Base-by-base conservation (phyloP, 2,113 vertebrate species). In the Sminthopsis crassicaudata region DNA sequence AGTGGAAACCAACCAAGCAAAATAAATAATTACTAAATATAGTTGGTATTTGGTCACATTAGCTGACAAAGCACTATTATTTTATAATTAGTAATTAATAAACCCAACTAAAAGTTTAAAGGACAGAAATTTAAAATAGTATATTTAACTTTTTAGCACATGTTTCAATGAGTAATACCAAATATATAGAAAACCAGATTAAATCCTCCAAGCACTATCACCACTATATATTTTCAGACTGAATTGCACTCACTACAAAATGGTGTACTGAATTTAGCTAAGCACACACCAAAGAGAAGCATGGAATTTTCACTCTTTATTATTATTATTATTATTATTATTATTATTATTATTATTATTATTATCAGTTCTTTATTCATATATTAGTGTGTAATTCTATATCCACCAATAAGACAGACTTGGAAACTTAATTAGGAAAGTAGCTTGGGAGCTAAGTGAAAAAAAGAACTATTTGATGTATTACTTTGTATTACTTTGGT, bases 81-180 rank as follows among this genome's bases (percentile, higher is more conserved):
- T 96, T 96, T 95, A 90, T 51, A 96, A 97, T 97, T 88, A 95
- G 92, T 67, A 96, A 97, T 96, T 96, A 95, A 94, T 96, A 97
- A 93, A 46, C 91, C 60, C 92, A 94, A 88, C 84, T 91, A 84
- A 96, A 84, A 94, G 50, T 53, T 96, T 8, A 93, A 95, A 96
- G 53, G n/a, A 91, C 54, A 89, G 2, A 52, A 89, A 84, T 48
- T 14, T 90, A 92, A 60, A 51, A 52, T 94, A 94, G 46, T 91
- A 54, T 90, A 53, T 53, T 93, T 95, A 94, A 84, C 94, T 95
- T 91, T 90, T 46, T 84, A 90, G 67, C 89, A 89, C 51, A 96
- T 76, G 46, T 55, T 94, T 94, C 53, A 92, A 94, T 27, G 94
- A 94, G 52, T 48, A 51, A 52, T 1, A 95, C 84, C 92, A 94